Base-by-base conservation (phyloP, 2,113 vertebrate genomes). In the Helogale parvula region DNA sequence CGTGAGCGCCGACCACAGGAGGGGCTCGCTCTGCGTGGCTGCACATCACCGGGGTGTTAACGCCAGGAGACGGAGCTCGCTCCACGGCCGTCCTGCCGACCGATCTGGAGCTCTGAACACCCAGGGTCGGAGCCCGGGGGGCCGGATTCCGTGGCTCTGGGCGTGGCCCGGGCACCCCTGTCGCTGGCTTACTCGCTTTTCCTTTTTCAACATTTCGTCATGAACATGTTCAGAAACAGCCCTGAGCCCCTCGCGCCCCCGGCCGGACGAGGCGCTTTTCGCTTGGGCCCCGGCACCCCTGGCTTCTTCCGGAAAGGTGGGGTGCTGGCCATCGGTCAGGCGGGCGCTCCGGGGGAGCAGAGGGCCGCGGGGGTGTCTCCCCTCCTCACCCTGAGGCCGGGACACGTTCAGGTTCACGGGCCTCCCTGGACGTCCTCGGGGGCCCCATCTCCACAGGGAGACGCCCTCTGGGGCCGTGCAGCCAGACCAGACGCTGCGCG, bases 231-330 rank as follows among this genome's bases (percentile, higher is more conserved):
- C 16, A 65, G 13, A 71, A 69, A 11, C 7, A 7, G 29, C 16
- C 9, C 1, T 0, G 52, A 35, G 3, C 31, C 27, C 52, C n/a
- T 35, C 8, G 0, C 0, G 3, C 2, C 4, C 45, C 41, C 65
- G 2, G n/a, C n/a, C 29, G 5, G 50, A 50, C 50, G 12, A 50
- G 50, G 50, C 13, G 50, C 12, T 50, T 50, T 50, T 50, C 50
- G 10, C 50, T 50, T 50, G 50, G 50, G 12, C 50, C 14, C 50
- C 47, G 13, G 45, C 8, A 45, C 4, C 6, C 45, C 45, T 45
- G 45, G 45, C 45, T 50, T 50, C 14, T 57, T 33, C 68, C 25
- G 33, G 68, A 29, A 68, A 19, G 15, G 7, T 3, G 21, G 15
- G 31, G 68, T 27, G 1, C 3, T 13, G 45, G 45, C 45, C 45